Evolutionary conservation across 2,113 vertebrate genomes (phyloP).

Genomic region (Shinisaurus crocodilurus): DNA sequence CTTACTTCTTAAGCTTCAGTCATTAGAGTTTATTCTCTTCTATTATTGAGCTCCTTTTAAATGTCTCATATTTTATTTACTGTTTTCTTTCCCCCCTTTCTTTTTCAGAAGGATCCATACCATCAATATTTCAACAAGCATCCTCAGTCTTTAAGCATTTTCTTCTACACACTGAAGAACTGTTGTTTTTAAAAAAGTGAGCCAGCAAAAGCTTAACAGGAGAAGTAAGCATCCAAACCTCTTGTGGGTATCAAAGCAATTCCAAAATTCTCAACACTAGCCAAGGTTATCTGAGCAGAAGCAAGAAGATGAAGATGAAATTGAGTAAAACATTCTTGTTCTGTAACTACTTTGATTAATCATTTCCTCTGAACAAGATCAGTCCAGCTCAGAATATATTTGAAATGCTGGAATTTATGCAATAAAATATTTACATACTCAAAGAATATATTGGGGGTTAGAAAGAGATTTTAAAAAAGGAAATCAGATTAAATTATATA

Average conservation of each 20-base stretch:
- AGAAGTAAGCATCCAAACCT: background rate
- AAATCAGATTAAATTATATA: background rate
- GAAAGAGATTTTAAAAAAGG: background rate
- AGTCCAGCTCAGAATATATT: background rate
- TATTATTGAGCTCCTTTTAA: background rate
- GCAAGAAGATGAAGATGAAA: background rate
- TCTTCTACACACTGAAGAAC: background rate
- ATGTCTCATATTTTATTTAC: constrained; percentile 5
- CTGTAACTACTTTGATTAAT: background rate
- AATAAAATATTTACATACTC: background rate
- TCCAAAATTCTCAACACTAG: background rate
- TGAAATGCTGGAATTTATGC: background rate
- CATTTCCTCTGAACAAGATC: background rate
- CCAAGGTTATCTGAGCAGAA: background rate
- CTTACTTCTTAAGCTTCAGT: background rate
- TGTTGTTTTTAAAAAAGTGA: background rate
- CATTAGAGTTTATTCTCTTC: background rate
- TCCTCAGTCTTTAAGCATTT: background rate
- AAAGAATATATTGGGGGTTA: background rate
- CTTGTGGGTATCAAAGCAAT: background rate
- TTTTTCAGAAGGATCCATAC: background rate
- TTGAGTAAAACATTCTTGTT: background rate
- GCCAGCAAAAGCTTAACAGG: background rate
- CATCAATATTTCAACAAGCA: constrained; percentile 8
- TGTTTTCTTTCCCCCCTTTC: background rate